Base-by-base conservation (phyloP, 2,113 vertebrate genomes). In the Semnornis frantzii region DNA sequence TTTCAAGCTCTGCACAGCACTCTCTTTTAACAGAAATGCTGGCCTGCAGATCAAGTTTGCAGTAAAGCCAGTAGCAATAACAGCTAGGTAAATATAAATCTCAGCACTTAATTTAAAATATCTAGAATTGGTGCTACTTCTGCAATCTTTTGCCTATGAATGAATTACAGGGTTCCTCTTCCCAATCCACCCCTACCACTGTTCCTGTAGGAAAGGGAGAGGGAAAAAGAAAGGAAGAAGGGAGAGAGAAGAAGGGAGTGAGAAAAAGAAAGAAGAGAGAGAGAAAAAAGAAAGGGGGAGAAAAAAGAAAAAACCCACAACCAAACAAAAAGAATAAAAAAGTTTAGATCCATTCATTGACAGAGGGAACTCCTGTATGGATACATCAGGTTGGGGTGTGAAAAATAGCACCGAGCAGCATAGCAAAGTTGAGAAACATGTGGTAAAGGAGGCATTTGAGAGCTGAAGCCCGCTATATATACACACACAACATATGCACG, bases 1-100 rank as follows among this genome's bases (percentile, higher is more conserved):
- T 86, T 82, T 66, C 76, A 71, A 90, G 85, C 48, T 75, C 44
- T 69, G 33, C 90, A 39, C 72, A 75, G 28, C 31, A 76, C 33
- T 17, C 18, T 15, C 66, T 68, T 72, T 28, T 23, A 37, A 37
- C 19, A 78, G 54, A 93, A 90, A 84, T 19, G 11, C 37, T 71
- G 23, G 58, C 37, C 62, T 95, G 37, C 72, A 60, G 72, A 52
- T 81, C 12, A 82, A 90, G 30, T 62, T 62, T 90, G 69, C 82
- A 89, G 30, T 24, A 11, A 78, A 85, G 33, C 79, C 68, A 82
- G 33, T 19, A 48, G 58, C 44, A 88, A 83, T 83, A 87, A 77
- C 6, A 80, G 37, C 19, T 85, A n/a, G 30, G 69, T 71, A 78
- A 94, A 82, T 71, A 65, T 50, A 65, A 88, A 78, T 37, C 5